Conservation (phyloP, 2,113 vertebrate genomes). For the Otocyon megalotis region DNA sequence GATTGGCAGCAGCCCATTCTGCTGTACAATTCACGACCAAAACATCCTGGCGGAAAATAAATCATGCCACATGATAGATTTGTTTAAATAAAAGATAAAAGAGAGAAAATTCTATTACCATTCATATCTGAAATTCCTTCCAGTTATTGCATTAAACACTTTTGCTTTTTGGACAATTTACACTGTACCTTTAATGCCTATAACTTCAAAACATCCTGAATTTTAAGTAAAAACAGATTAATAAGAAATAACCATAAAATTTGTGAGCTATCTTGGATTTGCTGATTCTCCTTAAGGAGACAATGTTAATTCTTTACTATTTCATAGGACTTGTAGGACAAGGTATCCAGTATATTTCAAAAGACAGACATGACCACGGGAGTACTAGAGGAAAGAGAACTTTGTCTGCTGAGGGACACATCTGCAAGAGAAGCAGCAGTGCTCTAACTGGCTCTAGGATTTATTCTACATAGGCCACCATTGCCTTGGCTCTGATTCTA, state of each 20-base stretch:
- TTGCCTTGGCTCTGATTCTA: not conserved
- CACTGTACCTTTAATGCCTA: not conserved
- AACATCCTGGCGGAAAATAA: constrained; percentile 91
- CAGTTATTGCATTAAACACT: not conserved
- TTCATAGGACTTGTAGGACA: not conserved
- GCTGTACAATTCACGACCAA: constrained; percentile 95
- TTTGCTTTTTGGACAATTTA: constrained; percentile 11
- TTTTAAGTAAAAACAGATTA: constrained; percentile 58
- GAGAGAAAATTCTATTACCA: not conserved
- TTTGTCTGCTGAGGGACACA: not conserved
- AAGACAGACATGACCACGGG: not conserved
- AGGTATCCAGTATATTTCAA: not conserved
- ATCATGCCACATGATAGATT: not conserved
- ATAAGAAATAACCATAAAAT: constrained; percentile 21
- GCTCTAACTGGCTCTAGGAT: not conserved
- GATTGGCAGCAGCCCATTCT: constrained; percentile 94
- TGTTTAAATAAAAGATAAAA: constrained; percentile 46
- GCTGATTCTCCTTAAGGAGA: constrained; percentile 45
- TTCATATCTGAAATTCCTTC: not conserved
- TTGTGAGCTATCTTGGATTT: constrained; percentile 28
- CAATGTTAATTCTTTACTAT: constrained; percentile 23
- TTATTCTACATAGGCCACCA: not conserved
- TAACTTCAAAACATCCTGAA: constrained; percentile 56
- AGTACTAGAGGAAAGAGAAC: not conserved
- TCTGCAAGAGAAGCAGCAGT: not conserved